Base-by-base conservation (phyloP, 2,888 invertebrate species). In the Frankliniella fusca region DNA sequence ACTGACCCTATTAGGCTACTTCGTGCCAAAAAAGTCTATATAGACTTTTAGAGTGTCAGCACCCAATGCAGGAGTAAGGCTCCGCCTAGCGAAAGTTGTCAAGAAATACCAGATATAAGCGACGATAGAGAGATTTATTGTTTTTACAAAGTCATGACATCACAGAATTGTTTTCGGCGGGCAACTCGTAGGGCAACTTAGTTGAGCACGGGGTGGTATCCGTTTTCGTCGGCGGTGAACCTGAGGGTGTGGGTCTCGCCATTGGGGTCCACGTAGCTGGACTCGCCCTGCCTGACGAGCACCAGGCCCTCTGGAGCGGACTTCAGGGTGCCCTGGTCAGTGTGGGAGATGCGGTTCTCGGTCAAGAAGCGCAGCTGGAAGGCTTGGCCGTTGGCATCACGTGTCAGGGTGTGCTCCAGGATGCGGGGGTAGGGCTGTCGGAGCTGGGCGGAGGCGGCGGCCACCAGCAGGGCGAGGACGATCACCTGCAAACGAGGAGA, bases 191-290 rank as follows among this genome's bases (percentile, higher is more conserved):
- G 54, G 15, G 15, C 54, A 0, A 15, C 54, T 12, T 20, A 54
- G 54, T 12, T 5, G 54, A 54, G 54, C 15, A 20, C 8, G 70
- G 70, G 70, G 9, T 27, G 70, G 70, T 76, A 76, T 76, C 70
- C 70, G 70, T 23, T 76, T 27, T 76, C 70, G 70, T 76, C 70
- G 70, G 70, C 70, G 70, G 27, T 23, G 70, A 27, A 76, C 23
- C 23, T 27, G 23, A 76, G 70, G 70, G 70, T 76, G 70, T 27
- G 23, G 70, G 12, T n/a, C 11, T 27, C 27, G 70, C 70, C 70
- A 27, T 11, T 10, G 70, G 23, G 23, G 70, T 23, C 70, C 27
- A 12, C 23, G 70, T 23, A n/a, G 23, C 12, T 27, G 70, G 12
- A 12, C 23, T 23, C 12, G 70, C 70, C 70, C 11, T 23, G 12